Base-by-base conservation (phyloP, 2,113 vertebrate species). In the Toxotes chatareus region DNA sequence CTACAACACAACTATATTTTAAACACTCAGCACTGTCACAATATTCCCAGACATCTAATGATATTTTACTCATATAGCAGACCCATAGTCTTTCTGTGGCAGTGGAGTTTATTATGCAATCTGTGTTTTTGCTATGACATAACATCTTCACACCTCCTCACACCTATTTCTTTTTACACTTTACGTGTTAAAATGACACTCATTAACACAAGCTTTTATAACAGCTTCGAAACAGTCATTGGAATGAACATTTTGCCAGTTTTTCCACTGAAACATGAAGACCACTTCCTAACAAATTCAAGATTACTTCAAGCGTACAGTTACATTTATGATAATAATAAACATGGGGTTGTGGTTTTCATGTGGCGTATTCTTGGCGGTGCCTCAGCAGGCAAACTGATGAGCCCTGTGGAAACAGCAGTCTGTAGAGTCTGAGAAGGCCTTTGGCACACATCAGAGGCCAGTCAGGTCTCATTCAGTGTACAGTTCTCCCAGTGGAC, bases 61-160 rank as follows among this genome's bases (percentile, higher is more conserved):
- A 32, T 46, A 51, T 34, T 32, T 32, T 2, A 55, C 19, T 63
- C 17, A 32, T 4, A 46, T 7, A 38, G 32, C 17, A n/a, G 70
- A 75, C 60, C 71, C 13, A 34, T 0, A 17, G 16, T 62, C 31
- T 59, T 5, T 70, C 7, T 76, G 69, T 85, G 66, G n/a, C 68
- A 76, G 76, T 65, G 56, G 2, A 73, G 17, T 79, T 80, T 68
- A 82, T 80, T 84, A 36, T 87, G 71, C 10, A 55, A 64, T 73
- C 4, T 56, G 36, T 74, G 59, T 76, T 76, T 27, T 73, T 53
- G 42, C 31, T n/a, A 67, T 67, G 67, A 70, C 46, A 47, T 40
- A 4, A 84, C 72, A 76, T 51, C 51, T 59, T 82, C 49, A 83
- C 38, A 84, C 56, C 42, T 79, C 17, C 38, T 61, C 46, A 71